A percentile compares a stretch with the other conserved stretches of the same genome.
These are phyloP conservation scores for Fistularia commersonii DNA, from an alignment of 2,797 vertebrate genomes.

Conservation along the genomic window DNA sequence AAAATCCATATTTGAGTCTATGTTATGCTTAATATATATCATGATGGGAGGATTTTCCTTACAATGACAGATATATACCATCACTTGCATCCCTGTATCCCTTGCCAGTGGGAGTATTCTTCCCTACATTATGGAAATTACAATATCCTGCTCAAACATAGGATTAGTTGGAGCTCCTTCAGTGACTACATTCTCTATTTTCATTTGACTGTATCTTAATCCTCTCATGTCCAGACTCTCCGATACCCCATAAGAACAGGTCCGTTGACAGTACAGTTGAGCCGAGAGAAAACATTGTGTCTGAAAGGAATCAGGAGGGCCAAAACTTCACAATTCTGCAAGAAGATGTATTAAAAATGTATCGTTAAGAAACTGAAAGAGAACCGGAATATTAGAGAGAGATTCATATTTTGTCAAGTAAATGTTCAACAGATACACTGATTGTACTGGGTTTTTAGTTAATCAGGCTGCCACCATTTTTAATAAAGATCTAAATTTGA, in stretches of 20 bases:
- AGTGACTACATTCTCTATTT: slow-evolving; percentile 52
- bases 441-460: slow-evolving; percentile 32
- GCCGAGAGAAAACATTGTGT: slow-evolving; percentile 46
- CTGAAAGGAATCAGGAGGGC: not conserved
- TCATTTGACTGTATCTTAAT: slow-evolving; percentile 66
- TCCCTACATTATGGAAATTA: slow-evolving; percentile 58
- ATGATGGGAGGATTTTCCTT: slow-evolving; percentile 54
- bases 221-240: slow-evolving; percentile 37
- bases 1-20: slow-evolving; percentile 76
- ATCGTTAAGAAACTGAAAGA: slow-evolving; percentile 18
- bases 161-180: slow-evolving; percentile 69
- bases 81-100: slow-evolving; percentile 40
- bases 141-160: slow-evolving; percentile 61
- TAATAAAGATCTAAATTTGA: slow-evolving; percentile 49
- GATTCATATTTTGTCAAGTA: slow-evolving; percentile 38
- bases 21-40: slow-evolving; percentile 78
- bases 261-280: slow-evolving; percentile 62
- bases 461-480: slow-evolving; percentile 26
- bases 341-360: slow-evolving; percentile 34
- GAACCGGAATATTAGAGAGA: slow-evolving; percentile 24
- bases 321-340: slow-evolving; percentile 1
- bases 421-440: slow-evolving; percentile 38
- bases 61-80: slow-evolving; percentile 62
- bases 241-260: slow-evolving; percentile 42
- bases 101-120: slow-evolving; percentile 53